Conservation (phyloP, 92 coral and sea anemone species). For the Micromussa lordhowensis region DNA sequence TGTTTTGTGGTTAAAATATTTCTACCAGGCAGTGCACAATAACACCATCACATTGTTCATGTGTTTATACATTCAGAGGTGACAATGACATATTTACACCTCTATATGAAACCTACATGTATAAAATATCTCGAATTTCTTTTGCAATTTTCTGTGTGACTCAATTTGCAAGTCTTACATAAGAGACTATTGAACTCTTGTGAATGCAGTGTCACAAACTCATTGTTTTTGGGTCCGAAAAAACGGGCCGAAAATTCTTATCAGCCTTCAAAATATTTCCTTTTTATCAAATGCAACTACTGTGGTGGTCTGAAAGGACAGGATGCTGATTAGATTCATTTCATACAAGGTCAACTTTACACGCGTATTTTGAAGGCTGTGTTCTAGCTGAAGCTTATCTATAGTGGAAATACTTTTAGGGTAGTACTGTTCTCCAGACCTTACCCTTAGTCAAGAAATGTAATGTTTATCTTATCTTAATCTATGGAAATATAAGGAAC, state of each 20-base stretch:
- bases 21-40: not conserved
- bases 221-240: not conserved
- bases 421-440: not conserved
- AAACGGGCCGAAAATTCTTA: not conserved
- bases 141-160: not conserved
- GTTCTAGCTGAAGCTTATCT: not conserved
- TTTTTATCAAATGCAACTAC: not conserved
- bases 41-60: slow-evolving; percentile 1
- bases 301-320: not conserved
- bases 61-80: not conserved
- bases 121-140: not conserved
- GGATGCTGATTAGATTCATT: not conserved
- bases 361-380: not conserved
- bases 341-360: not conserved
- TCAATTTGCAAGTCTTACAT: not conserved
- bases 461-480: no score
- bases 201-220: not conserved
- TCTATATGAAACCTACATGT: not conserved
- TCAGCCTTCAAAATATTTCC: not conserved
- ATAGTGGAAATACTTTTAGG: no score
- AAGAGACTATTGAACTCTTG: not conserved
- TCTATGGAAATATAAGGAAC: no score
- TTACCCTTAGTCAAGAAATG: not conserved
- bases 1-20: slow-evolving; percentile 6
- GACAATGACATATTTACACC: slow-evolving; percentile 5